Percentiles rank a stretch among this genome's conserved stretches.
Evolutionary conservation across 2,888 invertebrate genomes (phyloP).

Genomic region (Epinotia demarniana): DNA sequence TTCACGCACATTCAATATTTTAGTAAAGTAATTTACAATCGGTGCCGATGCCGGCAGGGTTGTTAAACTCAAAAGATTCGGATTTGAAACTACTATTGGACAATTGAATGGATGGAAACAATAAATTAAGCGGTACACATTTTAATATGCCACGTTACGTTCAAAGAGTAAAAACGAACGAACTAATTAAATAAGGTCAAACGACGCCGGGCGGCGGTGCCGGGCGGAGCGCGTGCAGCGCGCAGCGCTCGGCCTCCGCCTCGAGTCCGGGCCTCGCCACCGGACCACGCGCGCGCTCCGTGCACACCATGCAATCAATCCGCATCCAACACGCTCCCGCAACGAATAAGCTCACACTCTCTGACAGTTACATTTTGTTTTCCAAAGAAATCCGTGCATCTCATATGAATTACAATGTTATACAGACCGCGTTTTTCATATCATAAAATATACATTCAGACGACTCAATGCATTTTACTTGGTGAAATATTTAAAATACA

Average conservation of each 20-base stretch:
- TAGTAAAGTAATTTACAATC: neutral
- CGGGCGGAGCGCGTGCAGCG: constrained; percentile 50
- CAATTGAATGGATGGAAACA: constrained; percentile 74
- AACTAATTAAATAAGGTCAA: constrained; percentile 85
- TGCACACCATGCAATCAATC: constrained; percentile 49
- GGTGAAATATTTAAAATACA: constrained; percentile 32
- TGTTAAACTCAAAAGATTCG: constrained; percentile 29
- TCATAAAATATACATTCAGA: constrained; percentile 40
- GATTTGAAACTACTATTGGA: constrained; percentile 43
- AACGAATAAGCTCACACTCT: constrained; percentile 40
- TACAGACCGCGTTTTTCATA: constrained; percentile 39
- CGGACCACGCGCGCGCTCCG: constrained; percentile 58
- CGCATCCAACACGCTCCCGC: constrained; percentile 39
- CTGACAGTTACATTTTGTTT: constrained; percentile 31
- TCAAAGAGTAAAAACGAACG: constrained; percentile 82
- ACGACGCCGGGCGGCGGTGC: constrained; percentile 68
- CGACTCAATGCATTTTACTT: constrained; percentile 34
- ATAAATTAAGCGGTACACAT: constrained; percentile 77
- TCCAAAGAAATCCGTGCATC: constrained; percentile 24
- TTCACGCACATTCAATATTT: neutral
- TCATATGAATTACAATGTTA: constrained; percentile 40
- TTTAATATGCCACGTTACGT: constrained; percentile 79
- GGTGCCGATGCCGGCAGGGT: constrained; percentile 1
- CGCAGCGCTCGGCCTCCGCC: constrained; percentile 54
- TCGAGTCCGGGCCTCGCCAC: constrained; percentile 42